phyloP scores from a whole-genome alignment of 2,888 invertebrate genomes.

The Lathronympha strigana region DNA sequence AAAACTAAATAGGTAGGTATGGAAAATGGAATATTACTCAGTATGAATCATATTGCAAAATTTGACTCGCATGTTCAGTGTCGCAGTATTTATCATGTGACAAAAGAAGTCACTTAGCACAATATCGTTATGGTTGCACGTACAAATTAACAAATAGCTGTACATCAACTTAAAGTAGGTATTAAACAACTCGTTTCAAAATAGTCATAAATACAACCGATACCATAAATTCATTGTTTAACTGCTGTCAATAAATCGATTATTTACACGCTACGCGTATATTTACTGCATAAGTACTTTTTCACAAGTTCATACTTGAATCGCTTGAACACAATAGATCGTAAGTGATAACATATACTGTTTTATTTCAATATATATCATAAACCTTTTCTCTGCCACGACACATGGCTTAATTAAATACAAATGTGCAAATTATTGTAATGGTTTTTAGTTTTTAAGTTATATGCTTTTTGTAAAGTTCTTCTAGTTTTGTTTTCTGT shows the following conservation, averaged over 20 bases:
- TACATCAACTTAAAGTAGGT: not conserved
- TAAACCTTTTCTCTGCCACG: too few relatives aligned
- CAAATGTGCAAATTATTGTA: too few relatives aligned
- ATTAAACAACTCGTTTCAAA: not conserved
- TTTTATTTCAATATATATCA: too few relatives aligned
- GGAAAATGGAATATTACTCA: too few relatives aligned
- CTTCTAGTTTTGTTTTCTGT: too few relatives aligned
- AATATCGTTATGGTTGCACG: not conserved
- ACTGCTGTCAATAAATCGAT: constrained; percentile 25
- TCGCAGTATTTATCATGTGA: too few relatives aligned
- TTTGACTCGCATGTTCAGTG: too few relatives aligned
- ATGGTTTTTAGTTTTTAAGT: too few relatives aligned
- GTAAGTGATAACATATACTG: not conserved
- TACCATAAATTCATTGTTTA: constrained; percentile 26
- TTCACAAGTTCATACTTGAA: constrained; percentile 6
- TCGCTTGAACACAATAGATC: not conserved
- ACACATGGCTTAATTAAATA: too few relatives aligned
- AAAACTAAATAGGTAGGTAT: too few relatives aligned
- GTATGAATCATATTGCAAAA: too few relatives aligned
- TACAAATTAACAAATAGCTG: not conserved
- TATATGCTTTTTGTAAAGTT: too few relatives aligned
- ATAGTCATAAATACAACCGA: constrained; percentile 10
- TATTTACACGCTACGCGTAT: constrained; percentile 13
- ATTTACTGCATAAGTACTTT: constrained; percentile 9
- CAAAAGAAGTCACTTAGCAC: not conserved